Percentiles rank a stretch among this genome's conserved stretches.
These are phyloP conservation scores for Heliconius cydno DNA, from an alignment of 2,888 invertebrate species.

Conservation along the genomic window DNA sequence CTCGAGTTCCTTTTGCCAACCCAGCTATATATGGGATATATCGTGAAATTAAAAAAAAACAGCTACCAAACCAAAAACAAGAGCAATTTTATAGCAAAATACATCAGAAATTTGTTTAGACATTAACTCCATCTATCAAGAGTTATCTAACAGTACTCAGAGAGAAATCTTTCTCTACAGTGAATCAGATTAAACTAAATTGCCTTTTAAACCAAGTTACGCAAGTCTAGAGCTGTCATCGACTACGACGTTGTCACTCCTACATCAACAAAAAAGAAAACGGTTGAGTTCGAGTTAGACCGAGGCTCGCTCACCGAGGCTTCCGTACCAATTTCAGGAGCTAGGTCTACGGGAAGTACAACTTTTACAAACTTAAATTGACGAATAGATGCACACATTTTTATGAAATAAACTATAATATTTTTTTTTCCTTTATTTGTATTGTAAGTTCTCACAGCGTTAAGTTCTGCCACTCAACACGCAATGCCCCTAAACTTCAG, in stretches of 20 bases:
- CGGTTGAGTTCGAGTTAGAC: no score
- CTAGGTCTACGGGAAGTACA: no score
- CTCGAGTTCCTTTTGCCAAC: background rate
- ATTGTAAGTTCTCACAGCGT: no score
- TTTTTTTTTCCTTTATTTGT: no score
- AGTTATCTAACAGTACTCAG: conserved; percentile 8
- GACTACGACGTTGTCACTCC: background rate
- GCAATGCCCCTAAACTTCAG: no score
- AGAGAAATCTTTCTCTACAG: background rate
- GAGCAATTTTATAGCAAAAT: background rate
- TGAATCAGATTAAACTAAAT: conserved; percentile 19
- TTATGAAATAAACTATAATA: no score
- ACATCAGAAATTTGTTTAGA: background rate
- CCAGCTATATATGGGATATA: background rate
- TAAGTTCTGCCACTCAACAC: no score
- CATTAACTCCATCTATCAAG: conserved; percentile 7
- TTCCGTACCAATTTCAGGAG: no score
- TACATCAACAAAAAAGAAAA: background rate
- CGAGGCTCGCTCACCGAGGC: no score
- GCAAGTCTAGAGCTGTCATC: conserved; percentile 3
- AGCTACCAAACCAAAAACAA: background rate
- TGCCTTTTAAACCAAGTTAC: conserved; percentile 11
- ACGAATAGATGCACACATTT: no score
- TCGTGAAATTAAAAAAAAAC: background rate
- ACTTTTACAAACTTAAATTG: no score